These are phyloP conservation scores for Apamea anceps DNA, from an alignment of 2,888 invertebrate species.

Conservation along the genomic window DNA sequence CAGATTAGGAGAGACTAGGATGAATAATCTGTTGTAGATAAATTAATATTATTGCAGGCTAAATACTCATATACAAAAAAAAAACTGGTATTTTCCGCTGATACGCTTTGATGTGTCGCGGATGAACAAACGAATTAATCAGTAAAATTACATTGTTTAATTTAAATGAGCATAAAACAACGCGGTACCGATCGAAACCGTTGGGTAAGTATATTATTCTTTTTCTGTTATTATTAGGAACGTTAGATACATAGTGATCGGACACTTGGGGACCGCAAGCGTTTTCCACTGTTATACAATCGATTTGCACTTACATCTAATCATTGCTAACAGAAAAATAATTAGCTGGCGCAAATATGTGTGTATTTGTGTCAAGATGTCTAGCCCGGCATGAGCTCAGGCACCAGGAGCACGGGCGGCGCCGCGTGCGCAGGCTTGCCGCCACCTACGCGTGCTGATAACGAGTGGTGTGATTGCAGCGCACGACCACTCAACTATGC, in stretches of 20 bases:
- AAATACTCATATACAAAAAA: background rate
- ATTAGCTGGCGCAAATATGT: background rate
- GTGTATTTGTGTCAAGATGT: background rate
- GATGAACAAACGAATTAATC: background rate
- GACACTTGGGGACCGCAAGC: background rate
- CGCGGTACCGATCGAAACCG: background rate
- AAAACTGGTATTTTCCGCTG: background rate
- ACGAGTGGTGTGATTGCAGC: conserved; percentile 21
- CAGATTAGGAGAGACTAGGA: background rate
- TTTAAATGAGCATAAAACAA: background rate
- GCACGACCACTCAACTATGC: conserved; percentile 8
- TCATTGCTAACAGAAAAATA: background rate
- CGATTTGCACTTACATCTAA: background rate
- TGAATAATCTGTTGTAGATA: background rate
- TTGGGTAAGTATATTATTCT: background rate
- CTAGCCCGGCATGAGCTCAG: background rate
- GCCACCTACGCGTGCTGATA: conserved; percentile 16
- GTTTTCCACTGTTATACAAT: background rate
- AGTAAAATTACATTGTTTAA: background rate
- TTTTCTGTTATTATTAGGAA: background rate
- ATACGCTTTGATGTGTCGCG: background rate
- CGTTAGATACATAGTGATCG: background rate
- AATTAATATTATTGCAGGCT: background rate
- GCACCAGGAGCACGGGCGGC: background rate
- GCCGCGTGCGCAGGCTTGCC: background rate